These are phyloP conservation scores for Drosophila cardini DNA, from an alignment of 1,140 invertebrate genomes.

Conservation along the genomic window DNA sequence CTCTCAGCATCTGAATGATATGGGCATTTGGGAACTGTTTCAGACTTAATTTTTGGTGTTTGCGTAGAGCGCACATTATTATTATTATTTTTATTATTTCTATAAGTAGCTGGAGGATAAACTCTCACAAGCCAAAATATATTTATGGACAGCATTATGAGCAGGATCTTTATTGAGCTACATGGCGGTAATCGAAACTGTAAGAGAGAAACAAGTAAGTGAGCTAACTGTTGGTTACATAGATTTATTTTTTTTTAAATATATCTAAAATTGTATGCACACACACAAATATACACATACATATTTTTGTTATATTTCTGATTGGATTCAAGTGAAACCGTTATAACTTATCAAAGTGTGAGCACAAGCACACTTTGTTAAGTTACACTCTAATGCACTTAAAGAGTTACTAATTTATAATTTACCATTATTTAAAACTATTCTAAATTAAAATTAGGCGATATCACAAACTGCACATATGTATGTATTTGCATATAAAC, in stretches of 20 bases:
- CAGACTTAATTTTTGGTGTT: conserved; percentile 6
- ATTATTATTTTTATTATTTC: conserved; percentile 4
- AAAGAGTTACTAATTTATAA: not conserved
- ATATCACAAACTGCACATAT: conserved; percentile 14
- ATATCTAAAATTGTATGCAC: too few species aligned
- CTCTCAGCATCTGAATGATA: conserved; percentile 42
- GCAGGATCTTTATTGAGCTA: conserved; percentile 54
- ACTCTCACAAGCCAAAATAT: conserved; percentile 65
- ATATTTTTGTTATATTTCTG: too few species aligned
- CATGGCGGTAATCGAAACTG: conserved; percentile 62
- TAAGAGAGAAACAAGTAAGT: conserved; percentile 4
- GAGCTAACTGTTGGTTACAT: not conserved
- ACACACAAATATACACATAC: too few species aligned
- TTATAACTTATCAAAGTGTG: not conserved
- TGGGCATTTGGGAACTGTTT: conserved; percentile 33
- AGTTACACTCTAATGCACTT: not conserved
- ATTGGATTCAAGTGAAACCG: too few species aligned
- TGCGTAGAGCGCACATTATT: conserved; percentile 11
- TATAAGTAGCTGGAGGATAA: conserved; percentile 50
- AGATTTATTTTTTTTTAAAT: too few species aligned
- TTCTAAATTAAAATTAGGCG: conserved; percentile 1
- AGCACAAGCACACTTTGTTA: not conserved
- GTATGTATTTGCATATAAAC: conserved; percentile 9
- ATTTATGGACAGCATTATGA: conserved; percentile 56
- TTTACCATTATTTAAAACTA: conserved; percentile 11